Conservation (phyloP, 2,113 vertebrate species). For the Cettia cetti region DNA sequence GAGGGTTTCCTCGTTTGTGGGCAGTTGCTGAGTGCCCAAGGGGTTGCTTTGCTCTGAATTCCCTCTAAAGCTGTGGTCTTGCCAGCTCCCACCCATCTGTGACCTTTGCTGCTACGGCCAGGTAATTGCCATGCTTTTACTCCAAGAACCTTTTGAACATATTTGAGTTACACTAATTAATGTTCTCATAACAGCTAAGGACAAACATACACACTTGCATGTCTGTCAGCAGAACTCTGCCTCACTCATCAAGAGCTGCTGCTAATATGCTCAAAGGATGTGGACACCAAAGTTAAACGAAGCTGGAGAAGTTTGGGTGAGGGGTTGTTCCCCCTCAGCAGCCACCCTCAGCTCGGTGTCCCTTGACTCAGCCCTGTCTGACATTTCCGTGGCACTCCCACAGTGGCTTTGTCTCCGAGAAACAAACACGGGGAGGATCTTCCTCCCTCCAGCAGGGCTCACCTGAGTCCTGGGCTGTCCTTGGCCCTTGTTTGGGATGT, state of each 20-base stretch:
- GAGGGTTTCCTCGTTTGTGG: accelerated
- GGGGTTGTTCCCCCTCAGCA: neutral
- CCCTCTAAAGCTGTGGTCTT: neutral
- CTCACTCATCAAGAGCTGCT: neutral
- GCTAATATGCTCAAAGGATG: neutral
- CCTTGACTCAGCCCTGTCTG: neutral
- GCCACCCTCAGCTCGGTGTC: neutral
- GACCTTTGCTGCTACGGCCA: neutral
- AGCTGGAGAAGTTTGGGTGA: neutral
- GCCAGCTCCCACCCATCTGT: neutral
- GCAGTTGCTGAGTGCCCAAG: too few species aligned
- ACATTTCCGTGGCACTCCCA: neutral
- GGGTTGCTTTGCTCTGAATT: neutral
- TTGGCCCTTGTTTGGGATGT: neutral
- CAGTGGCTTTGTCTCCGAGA: neutral
- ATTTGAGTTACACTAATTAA: neutral
- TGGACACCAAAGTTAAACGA: neutral
- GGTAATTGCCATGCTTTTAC: neutral
- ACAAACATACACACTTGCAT: neutral
- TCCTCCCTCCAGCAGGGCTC: neutral
- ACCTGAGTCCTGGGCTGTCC: neutral
- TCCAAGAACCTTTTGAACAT: neutral
- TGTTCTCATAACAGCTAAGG: neutral
- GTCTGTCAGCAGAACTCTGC: neutral
- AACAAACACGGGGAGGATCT: neutral